Conservation (phyloP, 2,888 invertebrate genomes). For the Agrypnus murinus region DNA sequence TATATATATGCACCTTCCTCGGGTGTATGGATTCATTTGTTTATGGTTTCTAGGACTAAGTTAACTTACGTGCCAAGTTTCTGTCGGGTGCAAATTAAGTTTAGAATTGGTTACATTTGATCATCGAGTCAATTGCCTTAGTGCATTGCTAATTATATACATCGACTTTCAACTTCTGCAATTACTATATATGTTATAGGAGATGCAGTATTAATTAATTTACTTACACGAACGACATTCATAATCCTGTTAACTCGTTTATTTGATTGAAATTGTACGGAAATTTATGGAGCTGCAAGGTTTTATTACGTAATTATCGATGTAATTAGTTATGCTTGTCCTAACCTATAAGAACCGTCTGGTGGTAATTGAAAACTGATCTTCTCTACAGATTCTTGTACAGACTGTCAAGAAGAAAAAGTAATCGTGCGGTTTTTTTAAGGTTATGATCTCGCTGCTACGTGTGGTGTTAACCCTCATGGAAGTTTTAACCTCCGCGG, state of each 20-base stretch:
- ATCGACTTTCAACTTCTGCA: slow-evolving; percentile 20
- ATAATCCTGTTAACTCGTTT: neutral
- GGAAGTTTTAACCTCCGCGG: neutral
- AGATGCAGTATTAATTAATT: slow-evolving; percentile 20
- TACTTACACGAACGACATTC: neutral
- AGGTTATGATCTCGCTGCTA: neutral
- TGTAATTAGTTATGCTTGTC: no score
- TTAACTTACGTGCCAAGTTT: slow-evolving; percentile 45
- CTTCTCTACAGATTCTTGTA: no score
- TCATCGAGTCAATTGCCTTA: slow-evolving; percentile 30
- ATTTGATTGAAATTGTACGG: no score
- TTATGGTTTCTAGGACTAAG: slow-evolving; percentile 49
- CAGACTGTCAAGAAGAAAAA: neutral
- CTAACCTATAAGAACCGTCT: no score
- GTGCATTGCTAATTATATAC: slow-evolving; percentile 32
- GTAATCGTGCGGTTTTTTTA: neutral
- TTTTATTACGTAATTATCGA: no score
- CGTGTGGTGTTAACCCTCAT: neutral
- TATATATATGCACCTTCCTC: neutral
- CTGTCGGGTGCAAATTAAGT: slow-evolving; percentile 44
- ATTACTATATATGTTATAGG: slow-evolving; percentile 1
- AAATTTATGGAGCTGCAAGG: no score
- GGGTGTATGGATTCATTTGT: slow-evolving; percentile 58
- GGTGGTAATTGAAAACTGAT: no score
- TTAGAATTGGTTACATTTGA: slow-evolving; percentile 45